Base-by-base conservation (phyloP, 2,888 invertebrate species). In the Fragum sueziense region DNA sequence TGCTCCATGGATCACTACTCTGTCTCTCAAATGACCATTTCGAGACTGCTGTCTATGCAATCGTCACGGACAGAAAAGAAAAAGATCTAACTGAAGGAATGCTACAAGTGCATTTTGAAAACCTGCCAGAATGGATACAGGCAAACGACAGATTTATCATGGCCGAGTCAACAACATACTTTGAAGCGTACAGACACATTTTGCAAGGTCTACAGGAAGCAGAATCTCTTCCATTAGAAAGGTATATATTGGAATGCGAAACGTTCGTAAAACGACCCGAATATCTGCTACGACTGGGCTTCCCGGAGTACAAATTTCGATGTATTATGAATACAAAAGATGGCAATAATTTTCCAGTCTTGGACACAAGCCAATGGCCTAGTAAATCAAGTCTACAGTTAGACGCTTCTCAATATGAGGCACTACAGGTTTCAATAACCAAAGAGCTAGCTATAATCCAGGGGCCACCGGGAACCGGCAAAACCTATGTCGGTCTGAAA, bases 381-480 rank as follows among this genome's bases (percentile, higher is more conserved):
- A 33, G 74, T 6, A 61, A 79, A 9, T 29, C 67, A 51, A 65
- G 76, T 20, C 80, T 88, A 11, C 61, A 70, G 1, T 67, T 88
- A 11, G 88, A 88, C 89, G 54, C 73, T 84, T n/a, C 76, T 92
- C 93, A 93, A 74, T 86, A 82, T 51, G 62, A 79, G 9, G 92
- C 93, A 0, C 70, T 93, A 9, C 85, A 87, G 57, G 84, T 86
- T 11, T 91, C 91, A 1, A 77, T 93, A 6, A 90, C 90, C 14
- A 86, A 87, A 65, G 91, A 92, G 69, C 86, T 93, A 74, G 88
- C 90, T 2, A 77, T 93, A 22, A 91, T 92, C 33, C 93, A 93
- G 86, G 92, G 97, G 0, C 97, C 97, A 0, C 97, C 97, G 0
- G 97, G 97, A 4, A 97, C 97, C 0, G 97, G 97, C 0, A 97